Base-by-base conservation (phyloP, 2,888 invertebrate species). In the Petrophora chlorosata region DNA sequence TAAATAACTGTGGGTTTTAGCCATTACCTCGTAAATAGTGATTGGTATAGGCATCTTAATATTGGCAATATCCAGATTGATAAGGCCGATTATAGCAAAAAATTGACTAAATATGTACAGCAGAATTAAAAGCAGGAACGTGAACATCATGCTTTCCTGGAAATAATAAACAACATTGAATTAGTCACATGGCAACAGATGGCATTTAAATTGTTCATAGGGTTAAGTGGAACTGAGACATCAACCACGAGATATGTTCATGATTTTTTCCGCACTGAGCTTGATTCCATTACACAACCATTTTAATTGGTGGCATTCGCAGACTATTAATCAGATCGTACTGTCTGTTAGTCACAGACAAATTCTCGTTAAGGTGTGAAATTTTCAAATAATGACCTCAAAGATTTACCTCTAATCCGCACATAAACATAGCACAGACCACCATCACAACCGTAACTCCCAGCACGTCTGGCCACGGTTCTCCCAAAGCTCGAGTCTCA, bases 391-490 rank as follows among this genome's bases (percentile, higher is more conserved):
- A 7, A 3, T 2, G 8, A 14, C 3, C 5, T 5, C n/a, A n/a
- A n/a, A n/a, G n/a, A 25, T 26, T 42, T 49, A 59, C 59, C 86
- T 93, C 93, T 23, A 93, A 73, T 22, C 93, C 93, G 61, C 93
- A 88, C 92, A 93, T 93, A 62, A 92, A 93, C 81, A 93, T 88
- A 23, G 91, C 89, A 23, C 92, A 92, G 2, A 92, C 91, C 0
- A 92, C 91, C 67, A 92, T 87, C 4, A 93, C 91, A 15, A 93
- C 92, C 0, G 92, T 92, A 2, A 93, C 92, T 3, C 93, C 93
- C 3, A 93, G 65, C 2, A 93, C 92, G 65, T 93, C 93, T 14
- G 93, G 93, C 92, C 92, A 92, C 0, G 93, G 92, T 62, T 93
- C 93, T 0, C 92, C 92, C 41, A 92, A 71, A 0, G 92, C 85